Conservation (phyloP, 1,140 invertebrate species). For the Gyrodactylus bullatarudis region DNA sequence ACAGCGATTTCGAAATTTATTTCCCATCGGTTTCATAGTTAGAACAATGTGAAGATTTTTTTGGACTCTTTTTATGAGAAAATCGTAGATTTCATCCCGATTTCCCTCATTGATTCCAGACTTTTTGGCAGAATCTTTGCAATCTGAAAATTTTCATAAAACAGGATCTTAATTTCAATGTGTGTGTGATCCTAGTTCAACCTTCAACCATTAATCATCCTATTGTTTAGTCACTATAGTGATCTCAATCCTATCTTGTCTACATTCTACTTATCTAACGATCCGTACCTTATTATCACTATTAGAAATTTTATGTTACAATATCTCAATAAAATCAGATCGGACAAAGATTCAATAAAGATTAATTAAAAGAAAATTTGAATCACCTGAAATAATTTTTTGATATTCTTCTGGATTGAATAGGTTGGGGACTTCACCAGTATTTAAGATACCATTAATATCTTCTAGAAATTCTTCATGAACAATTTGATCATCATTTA, state of each 20-base stretch:
- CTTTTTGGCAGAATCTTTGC: constrained; percentile 31
- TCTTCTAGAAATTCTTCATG: constrained; percentile 52
- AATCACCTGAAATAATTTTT: constrained; percentile 33
- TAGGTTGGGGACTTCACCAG: constrained; percentile 20
- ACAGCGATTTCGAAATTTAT: constrained; percentile 33
- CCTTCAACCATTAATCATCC: no score
- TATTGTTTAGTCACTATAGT: no score
- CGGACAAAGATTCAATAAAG: no score
- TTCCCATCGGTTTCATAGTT: constrained; percentile 27
- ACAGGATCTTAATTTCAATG: neutral
- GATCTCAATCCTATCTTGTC: no score
- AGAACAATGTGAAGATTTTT: constrained; percentile 21
- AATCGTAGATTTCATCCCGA: constrained; percentile 36
- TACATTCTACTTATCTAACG: no score
- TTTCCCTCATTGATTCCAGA: constrained; percentile 29
- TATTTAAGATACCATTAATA: constrained; percentile 40
- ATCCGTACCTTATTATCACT: no score
- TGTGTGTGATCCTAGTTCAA: constrained; percentile 8
- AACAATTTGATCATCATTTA: constrained; percentile 26
- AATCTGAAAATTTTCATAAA: constrained; percentile 9
- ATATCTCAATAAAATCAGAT: no score
- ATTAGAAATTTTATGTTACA: no score
- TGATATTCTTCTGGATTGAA: constrained; percentile 44
- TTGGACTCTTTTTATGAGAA: constrained; percentile 21
- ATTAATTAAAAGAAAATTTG: neutral